Evolutionary conservation across 2,888 invertebrate genomes (phyloP).

Genomic region (Phytoseiulus persimilis): DNA sequence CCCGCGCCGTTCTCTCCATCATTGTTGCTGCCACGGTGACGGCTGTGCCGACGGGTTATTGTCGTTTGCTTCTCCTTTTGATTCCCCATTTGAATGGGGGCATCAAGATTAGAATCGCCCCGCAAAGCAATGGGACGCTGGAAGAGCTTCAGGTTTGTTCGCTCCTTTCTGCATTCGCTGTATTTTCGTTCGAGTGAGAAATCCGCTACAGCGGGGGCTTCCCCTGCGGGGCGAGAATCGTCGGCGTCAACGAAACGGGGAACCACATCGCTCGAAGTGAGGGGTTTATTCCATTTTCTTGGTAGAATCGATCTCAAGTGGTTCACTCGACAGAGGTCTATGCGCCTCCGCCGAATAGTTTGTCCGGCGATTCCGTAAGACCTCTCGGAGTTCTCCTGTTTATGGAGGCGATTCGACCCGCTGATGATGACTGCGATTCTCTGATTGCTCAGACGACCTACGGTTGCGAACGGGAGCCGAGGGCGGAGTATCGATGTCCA

Average conservation of each 20-base stretch:
- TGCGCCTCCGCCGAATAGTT: not conserved
- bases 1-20: not conserved
- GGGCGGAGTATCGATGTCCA: not conserved
- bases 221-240: too few species aligned
- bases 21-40: not conserved
- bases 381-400: not conserved
- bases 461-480: not conserved
- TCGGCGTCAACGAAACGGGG: too few species aligned
- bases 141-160: slow-evolving; percentile 31
- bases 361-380: not conserved
- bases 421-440: not conserved
- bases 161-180: not conserved
- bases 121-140: slow-evolving; percentile 10
- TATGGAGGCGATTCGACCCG: not conserved
- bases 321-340: too few species aligned
- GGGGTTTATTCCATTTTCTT: too few species aligned
- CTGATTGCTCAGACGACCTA: not conserved
- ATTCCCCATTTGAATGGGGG: slow-evolving; percentile 24
- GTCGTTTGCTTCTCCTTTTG: not conserved
- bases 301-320: too few species aligned
- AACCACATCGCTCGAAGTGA: too few species aligned
- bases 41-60: not conserved
- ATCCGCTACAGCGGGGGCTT: too few species aligned
- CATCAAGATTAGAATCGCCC: not conserved
- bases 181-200: not conserved